Evolutionary conservation across 2,888 invertebrate genomes (phyloP), one percentile per base, ranked within the genome.

Genomic region (Macrophya alboannulata): DNA sequence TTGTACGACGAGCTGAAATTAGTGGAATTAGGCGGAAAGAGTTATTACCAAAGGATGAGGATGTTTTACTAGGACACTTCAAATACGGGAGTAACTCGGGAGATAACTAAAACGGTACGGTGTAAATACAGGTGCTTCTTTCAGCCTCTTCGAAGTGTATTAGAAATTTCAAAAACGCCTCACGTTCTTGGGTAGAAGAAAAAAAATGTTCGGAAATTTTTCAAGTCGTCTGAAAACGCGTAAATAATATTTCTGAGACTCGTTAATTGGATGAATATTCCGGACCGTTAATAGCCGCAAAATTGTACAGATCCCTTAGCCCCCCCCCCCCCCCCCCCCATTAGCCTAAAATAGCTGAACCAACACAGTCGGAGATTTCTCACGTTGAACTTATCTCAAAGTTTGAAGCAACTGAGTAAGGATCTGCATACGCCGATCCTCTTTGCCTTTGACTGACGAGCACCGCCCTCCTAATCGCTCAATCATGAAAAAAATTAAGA

Each of bases 1-100:
- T 93, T 92, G 92, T 92, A 91, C 89, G 90, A 92, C 92, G 91
- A 90, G 91, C 88, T 87, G 89, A 92, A 93, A 93, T 93, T 93
- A 93, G 93, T 91, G 90, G 88, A 85, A 85, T 76, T 84, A 76
- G 87, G 87, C 87, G 86, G 86, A 85, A 87, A 86, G 88, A 89
- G 88, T 89, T 89, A 88, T 87, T 87, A 86, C 86, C 85, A 76
- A 86, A 88, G 87, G 65, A 71, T 85, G 77, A 77, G 87, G 88
- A 89, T 92, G 90, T 92, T 92, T 89, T 90, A 88, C 88, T 89
- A 90, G 90, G 89, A 89, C 88, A 86, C 86, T 86, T 85, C 86
- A 85, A 86, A 86, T 84, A 79, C 85, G 72, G 68, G 83, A 59
- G 65, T 84, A 86, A 59, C 86, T 87, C 88, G 88, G 89, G 86